Evolutionary conservation across 2,113 vertebrate genomes (phyloP), one percentile per base, ranked within the genome.

Genomic region (Platichthys flesus): DNA sequence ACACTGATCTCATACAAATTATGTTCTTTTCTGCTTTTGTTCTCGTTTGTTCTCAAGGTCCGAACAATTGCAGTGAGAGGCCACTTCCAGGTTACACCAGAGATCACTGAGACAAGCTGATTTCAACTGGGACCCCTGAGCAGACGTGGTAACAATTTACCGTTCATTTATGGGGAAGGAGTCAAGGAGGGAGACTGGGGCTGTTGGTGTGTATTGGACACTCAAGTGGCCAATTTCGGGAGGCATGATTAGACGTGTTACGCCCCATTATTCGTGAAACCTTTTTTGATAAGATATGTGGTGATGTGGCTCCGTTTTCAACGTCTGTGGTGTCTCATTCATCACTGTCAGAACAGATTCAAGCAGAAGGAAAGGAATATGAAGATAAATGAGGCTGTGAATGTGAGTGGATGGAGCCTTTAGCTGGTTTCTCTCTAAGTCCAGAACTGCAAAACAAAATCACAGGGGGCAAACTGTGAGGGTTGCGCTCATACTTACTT

Each of bases 71-170:
- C 59, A 37, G 56, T 0, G 2, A 77, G 84, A 81, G 85, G 86
- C 76, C 87, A 88, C 72, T 78, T 89, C 76, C 86, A 88, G 73
- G 79, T 84, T 42, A 59, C 80, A 72, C 65, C 57, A 63, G 56
- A 74, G 74, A 78, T 84, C 70, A 83, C 55, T 15, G 28, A 70
- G 63, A 72, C 73, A 82, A 64, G 84, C 71, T 83, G 71, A 83
- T 85, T 78, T 77, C 28, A 67, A 13, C 15, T 21, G 45, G 31
- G 31, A 76, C 71, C 75, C 62, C 15, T 3, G 24, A n/a, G 70
- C 57, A 57, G 76, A 83, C 67, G 9, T 83, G 77, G 85, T 14
- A 80, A 56, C 81, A 87, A 81, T 89, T 86, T 80, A 79, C 64
- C 67, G 52, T 49, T 63, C 31, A 81, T 14, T 67, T 42, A 23